Evolutionary conservation across 2,797 vertebrate species (phyloP), one percentile per base, ranked within the genome.

Genomic region (Microchirus variegatus): DNA sequence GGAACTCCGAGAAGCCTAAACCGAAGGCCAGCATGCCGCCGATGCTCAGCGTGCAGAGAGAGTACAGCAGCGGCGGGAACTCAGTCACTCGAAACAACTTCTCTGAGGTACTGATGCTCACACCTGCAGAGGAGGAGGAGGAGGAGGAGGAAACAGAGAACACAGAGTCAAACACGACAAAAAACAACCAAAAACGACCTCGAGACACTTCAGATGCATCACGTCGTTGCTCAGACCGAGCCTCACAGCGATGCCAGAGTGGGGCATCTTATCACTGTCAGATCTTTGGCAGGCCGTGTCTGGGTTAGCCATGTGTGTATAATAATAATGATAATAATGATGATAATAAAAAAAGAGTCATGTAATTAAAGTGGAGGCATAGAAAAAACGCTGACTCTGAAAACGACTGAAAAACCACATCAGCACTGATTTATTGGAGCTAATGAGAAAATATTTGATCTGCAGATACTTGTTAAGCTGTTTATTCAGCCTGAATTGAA

Each of bases 1-100:
- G 93, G 86, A 99, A 98, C 90, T 98, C 96, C 0, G 97, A 98
- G 90, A 97, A 99, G 78, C 97, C 95, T 59, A 99, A 89, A 22
- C 96, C 96, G 48, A 97, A 99, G 63, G 96, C 97, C 69, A 99
- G 91, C 1, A 86, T 26, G 36, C 96, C 96, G 0, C 97, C 96
- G 1, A 93, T 48, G 53, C 93, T 90, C 74, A 99, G 92, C 7
- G 89, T 92, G 54, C 92, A 63, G 18, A 98, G 70, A 0, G 94
- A 90, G 57, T 89, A 73, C 38, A 96, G 84, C 57, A 96, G 89
- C 22, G 90, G 87, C 4, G 84, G 86, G 4, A 92, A 67, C 70
- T 97, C 93, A 1, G 92, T 92, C 83, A 92, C 94, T 70, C 81
- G 92, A 91, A 97, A 96, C 53, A 98, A 76, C 90, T 96, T 97